Base-by-base conservation (phyloP, 1,140 invertebrate species). In the Cyphomyrmex costatus region DNA sequence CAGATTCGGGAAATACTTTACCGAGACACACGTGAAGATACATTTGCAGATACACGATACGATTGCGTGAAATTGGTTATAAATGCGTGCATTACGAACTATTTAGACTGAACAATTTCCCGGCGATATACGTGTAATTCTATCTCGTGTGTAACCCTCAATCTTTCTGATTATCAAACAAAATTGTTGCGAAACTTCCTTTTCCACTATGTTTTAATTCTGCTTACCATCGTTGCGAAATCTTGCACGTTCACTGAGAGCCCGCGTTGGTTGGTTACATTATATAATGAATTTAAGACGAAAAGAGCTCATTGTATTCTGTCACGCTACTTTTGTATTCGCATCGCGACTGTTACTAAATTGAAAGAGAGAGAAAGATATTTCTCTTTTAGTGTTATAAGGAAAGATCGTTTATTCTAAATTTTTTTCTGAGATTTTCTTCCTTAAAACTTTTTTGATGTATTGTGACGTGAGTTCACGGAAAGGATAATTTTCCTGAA, bases 1-100 rank as follows among this genome's bases (percentile, higher is more conserved):
- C 86, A 79, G 53, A 82, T 56, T 80, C 82, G 42, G 46, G 82
- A 63, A 79, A 86, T 85, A 86, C 88, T 89, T 86, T 36, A 58
- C 33, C 53, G 33, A 71, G 78, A 82, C 65, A 27, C 12, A 42
- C 30, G 33, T 24, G 33, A 53, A 46, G 66, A 60, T 71, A 46
- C 51, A 10, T 65, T 10, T 8, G 33, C 30, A 53, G 78, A 71
- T 42, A 42, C 36, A 42, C 36, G 36, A 42, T 42, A 7, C 10
- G 36, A 42, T 82, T 58, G 51, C 33, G 27, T 8, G 16, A 82
- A 60, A 68, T 68, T 51, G 61, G 33, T 58, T 82, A 33, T 73
- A 27, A 42, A 82, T 82, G 24, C 49, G 65, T 30, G 36, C 19
- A 36, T 60, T 27, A 27, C 14, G 21, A 3, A 0, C 24, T 27